phyloP scores from a whole-genome alignment of 2,113 vertebrate genomes.

The Sorex araneus region DNA sequence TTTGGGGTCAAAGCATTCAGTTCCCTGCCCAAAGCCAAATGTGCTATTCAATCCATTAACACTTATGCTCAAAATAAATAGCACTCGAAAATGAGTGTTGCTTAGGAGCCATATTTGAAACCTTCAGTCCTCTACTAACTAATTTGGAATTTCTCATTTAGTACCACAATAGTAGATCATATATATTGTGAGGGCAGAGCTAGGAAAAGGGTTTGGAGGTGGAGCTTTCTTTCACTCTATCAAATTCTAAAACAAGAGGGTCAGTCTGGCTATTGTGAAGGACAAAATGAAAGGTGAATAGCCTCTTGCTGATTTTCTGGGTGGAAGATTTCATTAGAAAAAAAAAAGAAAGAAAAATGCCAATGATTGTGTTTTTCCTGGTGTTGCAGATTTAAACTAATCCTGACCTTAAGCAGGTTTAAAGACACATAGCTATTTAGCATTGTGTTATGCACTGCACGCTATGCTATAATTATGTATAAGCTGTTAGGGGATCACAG shows the following conservation, averaged over 20 bases:
- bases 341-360: not conserved
- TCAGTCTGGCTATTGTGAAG: too few species aligned
- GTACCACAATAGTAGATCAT: not conserved
- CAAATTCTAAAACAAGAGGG: accelerated
- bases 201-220: accelerated
- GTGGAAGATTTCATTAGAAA: not conserved
- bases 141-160: slow-evolving; percentile 44
- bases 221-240: too few species aligned
- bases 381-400: not conserved
- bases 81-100: not conserved
- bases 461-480: not conserved
- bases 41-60: not conserved
- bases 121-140: not conserved
- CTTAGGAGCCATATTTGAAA: not conserved
- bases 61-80: slow-evolving; percentile 26
- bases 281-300: not conserved
- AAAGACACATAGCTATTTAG: not conserved
- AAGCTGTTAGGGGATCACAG: not conserved
- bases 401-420: not conserved
- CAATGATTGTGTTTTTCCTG: not conserved
- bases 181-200: not conserved
- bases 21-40: not conserved
- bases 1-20: not conserved
- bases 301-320: not conserved
- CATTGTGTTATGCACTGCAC: accelerated